phyloP scores from a whole-genome alignment of 2,888 invertebrate genomes.

The Cataglyphis altisquamis region DNA sequence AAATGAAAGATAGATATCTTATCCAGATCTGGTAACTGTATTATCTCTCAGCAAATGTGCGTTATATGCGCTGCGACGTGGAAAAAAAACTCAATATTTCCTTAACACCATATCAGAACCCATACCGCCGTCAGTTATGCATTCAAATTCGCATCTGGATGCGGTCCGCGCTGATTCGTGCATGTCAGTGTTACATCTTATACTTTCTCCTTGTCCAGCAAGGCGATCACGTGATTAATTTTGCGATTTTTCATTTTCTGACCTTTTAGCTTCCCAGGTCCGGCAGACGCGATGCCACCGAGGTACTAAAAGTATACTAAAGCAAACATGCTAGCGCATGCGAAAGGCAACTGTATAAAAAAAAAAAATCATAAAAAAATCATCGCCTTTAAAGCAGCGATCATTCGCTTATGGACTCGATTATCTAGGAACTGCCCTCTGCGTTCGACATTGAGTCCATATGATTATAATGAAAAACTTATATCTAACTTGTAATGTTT shows the following conservation, averaged over 20 bases:
- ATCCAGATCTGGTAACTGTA: conserved; percentile 65
- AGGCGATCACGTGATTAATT: conserved; percentile 81
- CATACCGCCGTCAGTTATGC: conserved; percentile 23
- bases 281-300: conserved; percentile 86
- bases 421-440: conserved; percentile 75
- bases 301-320: conserved; percentile 84
- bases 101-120: conserved; percentile 28
- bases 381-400: conserved; percentile 70
- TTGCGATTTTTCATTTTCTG: conserved; percentile 85
- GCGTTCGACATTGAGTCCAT: conserved; percentile 75
- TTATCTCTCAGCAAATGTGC: conserved; percentile 63
- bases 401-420: conserved; percentile 75
- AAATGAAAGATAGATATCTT: conserved; percentile 15
- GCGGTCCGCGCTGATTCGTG: conserved; percentile 57
- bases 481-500: conserved; percentile 76
- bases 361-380: conserved; percentile 52
- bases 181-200: conserved; percentile 84
- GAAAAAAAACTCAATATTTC: conserved; percentile 38
- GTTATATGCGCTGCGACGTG: conserved; percentile 71
- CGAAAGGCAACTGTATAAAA: conserved; percentile 70
- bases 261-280: conserved; percentile 86
- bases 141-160: conserved; percentile 25
- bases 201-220: conserved; percentile 80
- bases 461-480: conserved; percentile 72
- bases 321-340: conserved; percentile 75